Evolutionary conservation across 2,113 vertebrate genomes (phyloP).

Genomic region (Malurus alboscapulatus): DNA sequence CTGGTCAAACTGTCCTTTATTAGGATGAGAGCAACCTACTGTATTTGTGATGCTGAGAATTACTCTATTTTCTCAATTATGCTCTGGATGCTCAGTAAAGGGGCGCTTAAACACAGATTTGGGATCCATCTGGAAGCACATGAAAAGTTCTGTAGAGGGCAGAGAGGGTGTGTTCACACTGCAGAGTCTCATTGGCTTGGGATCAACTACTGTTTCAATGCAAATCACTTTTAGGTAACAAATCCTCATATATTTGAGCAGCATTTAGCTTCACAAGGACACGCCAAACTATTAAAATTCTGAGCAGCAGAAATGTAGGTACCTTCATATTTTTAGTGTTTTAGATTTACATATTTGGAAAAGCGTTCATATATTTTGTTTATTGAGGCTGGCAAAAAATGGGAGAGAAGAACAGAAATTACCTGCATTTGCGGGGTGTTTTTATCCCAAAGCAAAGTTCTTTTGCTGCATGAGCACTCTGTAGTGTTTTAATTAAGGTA

Average conservation of each 20-base stretch:
- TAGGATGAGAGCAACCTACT: not conserved
- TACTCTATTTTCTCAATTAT: not conserved
- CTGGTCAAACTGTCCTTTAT: not conserved
- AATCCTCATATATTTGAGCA: not conserved
- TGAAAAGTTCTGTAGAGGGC: not conserved
- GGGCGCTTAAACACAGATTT: not conserved
- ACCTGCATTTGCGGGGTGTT: not conserved
- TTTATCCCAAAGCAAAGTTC: not conserved
- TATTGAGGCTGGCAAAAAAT: not conserved
- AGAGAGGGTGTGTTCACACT: not conserved
- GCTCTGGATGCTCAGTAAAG: not conserved
- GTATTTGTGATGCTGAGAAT: not conserved
- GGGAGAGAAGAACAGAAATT: not conserved
- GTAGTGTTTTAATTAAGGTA: not conserved
- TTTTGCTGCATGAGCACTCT: not conserved
- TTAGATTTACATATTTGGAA: not conserved
- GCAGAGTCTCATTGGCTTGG: not conserved
- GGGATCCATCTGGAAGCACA: not conserved
- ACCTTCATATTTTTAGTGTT: not conserved
- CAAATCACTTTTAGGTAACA: not conserved
- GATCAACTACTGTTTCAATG: not conserved
- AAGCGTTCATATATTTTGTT: not conserved
- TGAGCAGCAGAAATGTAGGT: not conserved
- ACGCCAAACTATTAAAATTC: not conserved
- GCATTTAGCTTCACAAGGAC: not conserved